These are phyloP conservation scores for Pungitius pungitius DNA, from an alignment of 2,113 vertebrate species.

Conservation along the genomic window DNA sequence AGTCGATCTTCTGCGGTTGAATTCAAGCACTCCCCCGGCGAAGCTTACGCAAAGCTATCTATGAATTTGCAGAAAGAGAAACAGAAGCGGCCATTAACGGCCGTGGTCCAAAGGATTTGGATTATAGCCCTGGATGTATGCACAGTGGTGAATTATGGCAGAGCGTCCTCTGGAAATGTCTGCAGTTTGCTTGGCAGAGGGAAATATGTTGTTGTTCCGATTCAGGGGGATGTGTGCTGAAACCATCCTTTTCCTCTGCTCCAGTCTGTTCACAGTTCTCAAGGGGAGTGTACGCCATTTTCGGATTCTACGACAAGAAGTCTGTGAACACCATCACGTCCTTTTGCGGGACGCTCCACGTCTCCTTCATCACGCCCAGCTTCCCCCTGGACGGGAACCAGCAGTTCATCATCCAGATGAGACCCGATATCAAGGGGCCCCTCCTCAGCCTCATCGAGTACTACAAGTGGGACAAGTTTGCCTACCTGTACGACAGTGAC, in stretches of 20 bases:
- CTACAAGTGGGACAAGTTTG: constrained; percentile 99
- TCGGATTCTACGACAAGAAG: constrained; percentile 99
- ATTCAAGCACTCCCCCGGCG: constrained; percentile 55
- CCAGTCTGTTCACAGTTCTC: constrained; percentile 99
- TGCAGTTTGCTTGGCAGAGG: background rate
- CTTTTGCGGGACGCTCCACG: constrained; percentile 97
- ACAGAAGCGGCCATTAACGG: constrained; percentile 25
- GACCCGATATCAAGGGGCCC: constrained; percentile 96
- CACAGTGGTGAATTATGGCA: constrained; percentile 15
- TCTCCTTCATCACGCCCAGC: constrained; percentile 98
- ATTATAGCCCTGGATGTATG: constrained; percentile 16
- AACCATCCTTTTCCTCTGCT: constrained; percentile 19
- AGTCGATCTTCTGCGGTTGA: constrained; percentile 21
- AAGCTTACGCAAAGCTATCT: constrained; percentile 48
- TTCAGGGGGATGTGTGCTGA: background rate
- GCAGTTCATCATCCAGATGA: constrained; percentile 99
- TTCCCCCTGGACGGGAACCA: constrained; percentile 96
- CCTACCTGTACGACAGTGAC: constrained; percentile 98
- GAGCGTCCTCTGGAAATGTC: constrained; percentile 3
- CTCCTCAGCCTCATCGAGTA: constrained; percentile 98
- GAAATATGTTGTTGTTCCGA: background rate
- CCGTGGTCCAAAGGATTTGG: constrained; percentile 22
- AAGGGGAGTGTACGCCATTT: constrained; percentile 98
- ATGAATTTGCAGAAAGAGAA: constrained; percentile 49
- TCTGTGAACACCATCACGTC: constrained; percentile 99